These are phyloP conservation scores for Mesoclemmys tuberculata DNA, from an alignment of 2,113 vertebrate genomes.

Conservation along the genomic window DNA sequence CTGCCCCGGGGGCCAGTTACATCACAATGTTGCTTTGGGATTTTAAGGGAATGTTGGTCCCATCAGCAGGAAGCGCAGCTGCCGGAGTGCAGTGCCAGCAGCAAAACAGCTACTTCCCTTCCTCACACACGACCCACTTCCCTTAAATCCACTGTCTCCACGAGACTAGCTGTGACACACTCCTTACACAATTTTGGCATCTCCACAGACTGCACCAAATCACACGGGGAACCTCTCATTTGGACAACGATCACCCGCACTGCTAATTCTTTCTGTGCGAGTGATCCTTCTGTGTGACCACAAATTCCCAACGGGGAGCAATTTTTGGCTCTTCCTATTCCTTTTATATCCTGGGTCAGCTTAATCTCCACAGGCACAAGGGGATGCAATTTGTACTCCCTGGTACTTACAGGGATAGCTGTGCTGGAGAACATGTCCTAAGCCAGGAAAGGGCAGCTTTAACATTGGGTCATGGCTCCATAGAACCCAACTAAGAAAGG, in stretches of 20 bases:
- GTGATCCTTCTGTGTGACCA: background rate
- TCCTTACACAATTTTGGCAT: background rate
- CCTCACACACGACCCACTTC: background rate
- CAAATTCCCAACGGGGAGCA: accelerated
- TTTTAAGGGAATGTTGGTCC: background rate
- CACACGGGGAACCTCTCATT: background rate
- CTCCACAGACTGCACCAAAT: background rate
- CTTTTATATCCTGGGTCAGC: background rate
- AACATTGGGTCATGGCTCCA: background rate
- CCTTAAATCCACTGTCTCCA: background rate
- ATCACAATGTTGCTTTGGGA: background rate
- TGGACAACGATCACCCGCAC: background rate
- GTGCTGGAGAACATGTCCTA: too few species aligned
- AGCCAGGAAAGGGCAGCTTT: background rate
- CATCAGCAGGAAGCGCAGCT: background rate
- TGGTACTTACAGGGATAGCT: background rate
- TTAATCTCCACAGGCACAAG: background rate
- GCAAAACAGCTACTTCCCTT: background rate
- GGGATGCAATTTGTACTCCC: background rate
- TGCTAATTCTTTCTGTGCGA: background rate
- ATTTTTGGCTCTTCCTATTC: background rate
- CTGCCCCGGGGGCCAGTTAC: background rate
- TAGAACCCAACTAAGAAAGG: background rate
- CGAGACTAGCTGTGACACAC: background rate
- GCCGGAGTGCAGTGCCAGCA: background rate